Conservation (phyloP, 2,797 vertebrate genomes). For the Caiman crocodilus region DNA sequence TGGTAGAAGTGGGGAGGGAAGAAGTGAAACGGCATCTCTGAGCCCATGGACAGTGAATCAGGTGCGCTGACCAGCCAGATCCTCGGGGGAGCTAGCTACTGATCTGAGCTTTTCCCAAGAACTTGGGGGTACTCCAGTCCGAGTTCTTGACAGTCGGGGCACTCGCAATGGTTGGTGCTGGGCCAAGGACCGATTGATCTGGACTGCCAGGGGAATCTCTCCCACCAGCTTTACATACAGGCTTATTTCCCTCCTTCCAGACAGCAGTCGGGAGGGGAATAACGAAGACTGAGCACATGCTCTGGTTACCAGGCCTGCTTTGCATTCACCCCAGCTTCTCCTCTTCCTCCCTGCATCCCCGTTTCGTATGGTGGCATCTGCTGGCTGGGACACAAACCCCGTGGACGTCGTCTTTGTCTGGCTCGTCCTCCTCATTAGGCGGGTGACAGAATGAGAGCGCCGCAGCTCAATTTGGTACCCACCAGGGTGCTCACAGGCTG, state of each 20-base stretch:
- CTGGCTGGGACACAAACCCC: background rate
- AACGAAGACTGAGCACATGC: background rate
- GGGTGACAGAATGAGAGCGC: background rate
- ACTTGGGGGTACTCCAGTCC: too few relatives aligned
- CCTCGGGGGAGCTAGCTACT: background rate
- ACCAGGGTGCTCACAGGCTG: background rate
- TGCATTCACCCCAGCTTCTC: background rate
- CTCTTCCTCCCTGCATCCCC: accelerated
- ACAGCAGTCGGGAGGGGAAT: background rate
- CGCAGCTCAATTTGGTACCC: background rate
- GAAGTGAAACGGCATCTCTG: background rate
- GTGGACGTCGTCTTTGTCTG: background rate
- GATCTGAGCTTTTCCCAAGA: background rate
- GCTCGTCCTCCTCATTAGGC: background rate
- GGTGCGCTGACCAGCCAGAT: background rate
- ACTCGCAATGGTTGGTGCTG: background rate
- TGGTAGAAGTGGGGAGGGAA: background rate
- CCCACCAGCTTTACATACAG: background rate
- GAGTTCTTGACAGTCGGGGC: background rate
- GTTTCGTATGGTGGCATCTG: background rate
- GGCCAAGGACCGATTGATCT: background rate
- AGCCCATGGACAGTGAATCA: background rate
- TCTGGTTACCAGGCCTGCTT: background rate
- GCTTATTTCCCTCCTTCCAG: background rate
- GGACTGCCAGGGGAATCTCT: background rate